Evolutionary conservation across 2,888 invertebrate genomes (phyloP).

Genomic region (Parnassius orleans): DNA sequence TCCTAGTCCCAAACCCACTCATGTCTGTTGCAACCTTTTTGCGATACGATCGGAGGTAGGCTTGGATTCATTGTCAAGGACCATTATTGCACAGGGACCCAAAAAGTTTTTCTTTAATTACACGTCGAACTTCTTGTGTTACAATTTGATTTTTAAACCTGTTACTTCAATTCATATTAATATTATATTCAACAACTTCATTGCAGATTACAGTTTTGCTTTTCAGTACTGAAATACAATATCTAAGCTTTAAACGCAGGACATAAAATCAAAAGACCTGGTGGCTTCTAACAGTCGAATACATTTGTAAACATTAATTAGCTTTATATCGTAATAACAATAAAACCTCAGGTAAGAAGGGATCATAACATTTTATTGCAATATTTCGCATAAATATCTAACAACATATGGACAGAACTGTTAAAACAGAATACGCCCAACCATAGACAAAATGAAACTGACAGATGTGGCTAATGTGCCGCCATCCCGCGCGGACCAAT

Average conservation of each 20-base stretch:
- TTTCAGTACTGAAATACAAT: background rate
- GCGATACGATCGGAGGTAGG: too few relatives aligned
- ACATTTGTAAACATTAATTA: constrained; percentile 12
- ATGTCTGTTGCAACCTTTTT: too few relatives aligned
- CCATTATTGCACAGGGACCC: too few relatives aligned
- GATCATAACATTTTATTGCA: constrained; percentile 25
- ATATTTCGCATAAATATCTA: constrained; percentile 33
- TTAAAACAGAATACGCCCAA: constrained; percentile 27
- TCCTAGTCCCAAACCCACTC: too few relatives aligned
- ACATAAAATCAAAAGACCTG: constrained; percentile 7
- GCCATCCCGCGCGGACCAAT: constrained; percentile 59
- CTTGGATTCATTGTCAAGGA: too few relatives aligned
- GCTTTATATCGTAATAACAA: constrained; percentile 17
- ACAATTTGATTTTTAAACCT: too few relatives aligned
- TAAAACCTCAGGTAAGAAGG: constrained; percentile 21
- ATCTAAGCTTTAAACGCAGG: background rate
- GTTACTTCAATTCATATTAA: too few relatives aligned
- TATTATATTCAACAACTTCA: too few relatives aligned
- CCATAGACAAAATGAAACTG: constrained; percentile 64
- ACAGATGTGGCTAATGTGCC: constrained; percentile 71
- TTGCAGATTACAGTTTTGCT: constrained; percentile 1
- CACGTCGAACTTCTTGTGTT: too few relatives aligned
- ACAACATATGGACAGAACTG: constrained; percentile 29
- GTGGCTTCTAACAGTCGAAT: constrained; percentile 11
- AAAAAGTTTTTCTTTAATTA: too few relatives aligned